Evolutionary conservation across 2,888 invertebrate species (phyloP).

Genomic region (Scaptomyza tumidula): DNA sequence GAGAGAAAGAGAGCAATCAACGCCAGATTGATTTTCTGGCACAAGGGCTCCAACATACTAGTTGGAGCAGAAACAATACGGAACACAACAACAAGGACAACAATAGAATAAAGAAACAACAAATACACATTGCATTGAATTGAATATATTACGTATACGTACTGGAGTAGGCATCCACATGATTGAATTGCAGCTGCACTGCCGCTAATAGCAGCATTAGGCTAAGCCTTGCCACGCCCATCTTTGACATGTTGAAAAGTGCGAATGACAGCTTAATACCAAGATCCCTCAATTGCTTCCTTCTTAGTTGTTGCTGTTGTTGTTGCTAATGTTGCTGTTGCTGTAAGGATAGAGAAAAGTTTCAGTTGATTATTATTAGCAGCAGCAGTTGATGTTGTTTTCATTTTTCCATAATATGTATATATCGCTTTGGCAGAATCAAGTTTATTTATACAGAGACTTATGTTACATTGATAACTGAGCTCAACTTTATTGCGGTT

Average conservation of each 20-base stretch:
- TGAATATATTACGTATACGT: constrained; percentile 70
- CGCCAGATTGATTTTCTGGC: background rate
- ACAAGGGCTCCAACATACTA: constrained; percentile 7
- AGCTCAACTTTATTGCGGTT: constrained; percentile 71
- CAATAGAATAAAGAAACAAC: constrained; percentile 9
- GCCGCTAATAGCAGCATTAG: constrained; percentile 46
- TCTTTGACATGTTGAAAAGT: constrained; percentile 8
- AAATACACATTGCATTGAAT: background rate
- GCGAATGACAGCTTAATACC: background rate
- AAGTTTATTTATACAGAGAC: constrained; percentile 64
- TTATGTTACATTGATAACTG: constrained; percentile 65
- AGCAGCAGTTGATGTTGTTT: constrained; percentile 5
- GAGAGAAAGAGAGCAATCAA: constrained; percentile 2
- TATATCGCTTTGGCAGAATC: constrained; percentile 23
- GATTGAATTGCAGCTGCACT: constrained; percentile 72
- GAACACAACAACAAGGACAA: constrained; percentile 29
- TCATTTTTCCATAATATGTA: constrained; percentile 27
- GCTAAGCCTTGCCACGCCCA: constrained; percentile 55
- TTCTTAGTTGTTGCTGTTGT: constrained; percentile 10
- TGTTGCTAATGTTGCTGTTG: background rate
- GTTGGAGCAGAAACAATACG: background rate
- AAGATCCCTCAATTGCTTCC: constrained; percentile 3
- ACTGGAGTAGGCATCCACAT: constrained; percentile 83
- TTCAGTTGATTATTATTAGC: constrained; percentile 8
- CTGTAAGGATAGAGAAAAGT: constrained; percentile 16